A percentile compares a stretch with the other conserved stretches of the same genome.
Conservation (phyloP, 2,888 invertebrate species). For the Caenorhabditis uteleia region DNA sequence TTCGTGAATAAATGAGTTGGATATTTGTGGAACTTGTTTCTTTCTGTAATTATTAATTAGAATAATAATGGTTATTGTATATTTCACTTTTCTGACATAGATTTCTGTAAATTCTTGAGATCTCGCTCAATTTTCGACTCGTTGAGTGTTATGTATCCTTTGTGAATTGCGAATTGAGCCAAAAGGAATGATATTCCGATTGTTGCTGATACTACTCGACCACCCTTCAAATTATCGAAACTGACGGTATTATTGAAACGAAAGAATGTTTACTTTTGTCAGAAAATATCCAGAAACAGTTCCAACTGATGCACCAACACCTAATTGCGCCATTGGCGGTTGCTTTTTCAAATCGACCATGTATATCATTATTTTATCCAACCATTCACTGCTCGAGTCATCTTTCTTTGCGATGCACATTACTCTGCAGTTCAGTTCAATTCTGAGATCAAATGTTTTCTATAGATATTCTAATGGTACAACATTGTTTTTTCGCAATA, state of each 20-base stretch:
- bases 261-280: constrained; percentile 12
- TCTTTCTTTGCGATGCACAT: no score
- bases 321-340: constrained; percentile 31
- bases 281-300: constrained; percentile 32
- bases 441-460: no score
- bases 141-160: constrained; percentile 38
- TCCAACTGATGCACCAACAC: constrained; percentile 32
- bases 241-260: background rate
- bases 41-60: constrained; percentile 13
- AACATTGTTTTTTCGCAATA: no score
- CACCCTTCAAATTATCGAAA: constrained; percentile 13
- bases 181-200: constrained; percentile 32
- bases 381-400: no score
- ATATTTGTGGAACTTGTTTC: constrained; percentile 3
- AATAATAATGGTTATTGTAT: background rate
- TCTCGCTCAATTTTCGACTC: constrained; percentile 31
- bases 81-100: constrained; percentile 17
- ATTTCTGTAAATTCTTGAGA: constrained; percentile 25
- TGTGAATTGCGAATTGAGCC: constrained; percentile 30
- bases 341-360: constrained; percentile 24
- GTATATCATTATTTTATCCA: constrained; percentile 12
- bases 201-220: constrained; percentile 30
- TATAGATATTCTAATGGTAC: no score
- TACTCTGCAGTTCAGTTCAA: no score
- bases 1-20: constrained; percentile 20